Base-by-base conservation (phyloP, 2,797 vertebrate species). In the Tragopan temminckii region DNA sequence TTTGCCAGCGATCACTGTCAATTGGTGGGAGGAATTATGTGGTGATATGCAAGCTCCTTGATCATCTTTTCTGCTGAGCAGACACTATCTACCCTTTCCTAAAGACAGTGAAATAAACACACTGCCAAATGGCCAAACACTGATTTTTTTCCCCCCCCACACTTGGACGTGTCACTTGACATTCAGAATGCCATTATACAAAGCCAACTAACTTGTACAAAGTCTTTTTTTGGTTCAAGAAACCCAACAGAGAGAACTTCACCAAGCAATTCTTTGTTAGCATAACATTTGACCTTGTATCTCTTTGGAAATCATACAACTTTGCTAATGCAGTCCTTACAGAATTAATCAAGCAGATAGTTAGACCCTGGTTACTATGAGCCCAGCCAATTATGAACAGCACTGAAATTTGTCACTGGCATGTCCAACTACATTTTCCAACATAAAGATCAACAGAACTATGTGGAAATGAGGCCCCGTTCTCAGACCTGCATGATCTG, bases 341-440 rank as follows among this genome's bases (percentile, higher is more conserved):
- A 98, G 96, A 98, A 98, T 98, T 97, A 98, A 98, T 98, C 97
- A 97, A 97, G 96, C 94, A 97, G 97, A 98, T 88, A 97, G 95
- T 97, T 96, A 98, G 93, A 93, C 92, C 96, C 76, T 79, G 74
- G 94, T 97, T 97, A 93, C 93, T 85, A 52, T 55, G 94, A 76
- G 96, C 91, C 91, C 95, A 97, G 96, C 97, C 97, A 98, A 97
- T 97, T 98, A 97, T 85, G 83, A 97, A 96, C 96, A 96, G 93
- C 94, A 96, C 94, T 97, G 97, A 98, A 97, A 98, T 98, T 97
- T 96, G 97, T 98, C 98, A 98, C 72, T 97, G 97, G 96, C 95
- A 92, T 94, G 95, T 97, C 95, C 96, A 97, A 79, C 96, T 95
- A 89, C 72, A 86, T 97, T 98, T 97, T 98, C 97, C 97, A 96